Conservation (phyloP, 2,888 invertebrate genomes). For the Autographa pulchrina region DNA sequence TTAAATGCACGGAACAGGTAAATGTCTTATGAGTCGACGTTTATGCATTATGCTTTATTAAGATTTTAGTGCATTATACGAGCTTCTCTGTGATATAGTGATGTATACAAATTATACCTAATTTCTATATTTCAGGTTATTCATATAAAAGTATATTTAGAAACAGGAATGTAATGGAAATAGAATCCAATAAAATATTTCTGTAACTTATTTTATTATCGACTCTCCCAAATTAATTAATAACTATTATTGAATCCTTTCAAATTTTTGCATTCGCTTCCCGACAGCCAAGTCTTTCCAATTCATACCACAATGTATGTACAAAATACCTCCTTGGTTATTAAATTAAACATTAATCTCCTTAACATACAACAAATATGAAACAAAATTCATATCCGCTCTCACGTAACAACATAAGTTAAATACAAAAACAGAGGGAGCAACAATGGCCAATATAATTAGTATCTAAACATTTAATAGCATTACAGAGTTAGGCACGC, state of each 20-base stretch:
- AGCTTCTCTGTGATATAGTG: neutral
- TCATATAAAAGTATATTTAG: no score
- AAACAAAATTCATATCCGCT: slow-evolving; percentile 6
- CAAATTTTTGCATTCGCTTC: neutral
- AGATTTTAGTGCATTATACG: neutral
- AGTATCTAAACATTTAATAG: slow-evolving; percentile 76
- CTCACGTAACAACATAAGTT: slow-evolving; percentile 10
- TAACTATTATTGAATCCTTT: neutral
- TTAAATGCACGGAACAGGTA: neutral
- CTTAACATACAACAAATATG: neutral
- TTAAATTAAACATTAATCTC: no score
- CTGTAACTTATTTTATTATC: no score
- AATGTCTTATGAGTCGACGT: neutral
- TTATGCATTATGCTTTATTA: neutral
- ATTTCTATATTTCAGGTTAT: no score
- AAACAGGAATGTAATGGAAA: no score
- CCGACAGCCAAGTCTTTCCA: no score
- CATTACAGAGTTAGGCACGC: slow-evolving; percentile 77
- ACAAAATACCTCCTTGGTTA: no score
- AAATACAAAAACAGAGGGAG: slow-evolving; percentile 22
- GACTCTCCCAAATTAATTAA: no score
- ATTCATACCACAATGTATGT: no score
- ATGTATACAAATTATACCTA: no score
- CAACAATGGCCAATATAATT: slow-evolving; percentile 66
- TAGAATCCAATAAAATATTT: no score